These are phyloP conservation scores for Epirrhoe tristata DNA, from an alignment of 2,888 invertebrate species.

Conservation along the genomic window DNA sequence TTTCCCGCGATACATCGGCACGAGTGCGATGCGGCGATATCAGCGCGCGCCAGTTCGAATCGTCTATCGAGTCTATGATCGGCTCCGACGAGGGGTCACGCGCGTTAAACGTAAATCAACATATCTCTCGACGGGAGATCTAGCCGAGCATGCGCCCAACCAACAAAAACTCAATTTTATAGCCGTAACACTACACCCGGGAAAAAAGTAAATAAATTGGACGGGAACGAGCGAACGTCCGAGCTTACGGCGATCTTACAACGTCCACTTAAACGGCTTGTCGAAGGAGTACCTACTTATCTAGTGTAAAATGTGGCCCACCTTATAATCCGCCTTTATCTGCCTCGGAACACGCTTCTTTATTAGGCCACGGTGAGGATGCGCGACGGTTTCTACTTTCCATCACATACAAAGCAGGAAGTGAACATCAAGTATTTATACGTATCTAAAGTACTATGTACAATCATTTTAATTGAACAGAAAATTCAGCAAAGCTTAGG, in stretches of 20 bases:
- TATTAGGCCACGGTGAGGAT: constrained; percentile 34
- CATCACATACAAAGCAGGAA: constrained; percentile 23
- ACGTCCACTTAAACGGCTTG: constrained; percentile 55
- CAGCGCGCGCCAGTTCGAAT: constrained; percentile 79
- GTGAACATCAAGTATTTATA: neutral
- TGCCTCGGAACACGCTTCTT: constrained; percentile 38
- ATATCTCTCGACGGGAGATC: constrained; percentile 85
- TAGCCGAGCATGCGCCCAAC: constrained; percentile 76
- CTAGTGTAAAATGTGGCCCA: constrained; percentile 44
- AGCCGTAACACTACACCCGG: constrained; percentile 80
- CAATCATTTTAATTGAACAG: constrained; percentile 14
- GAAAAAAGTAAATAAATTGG: constrained; percentile 81
- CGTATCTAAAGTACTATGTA: neutral
- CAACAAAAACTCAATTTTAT: constrained; percentile 83
- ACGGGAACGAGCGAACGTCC: constrained; percentile 72
- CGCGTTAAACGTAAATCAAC: constrained; percentile 85
- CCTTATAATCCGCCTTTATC: constrained; percentile 39
- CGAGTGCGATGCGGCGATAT: constrained; percentile 83
- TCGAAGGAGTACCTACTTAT: constrained; percentile 50
- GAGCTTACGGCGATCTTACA: constrained; percentile 57
- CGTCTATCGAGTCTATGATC: constrained; percentile 84
- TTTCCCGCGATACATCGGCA: constrained; percentile 82
- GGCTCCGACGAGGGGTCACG: constrained; percentile 82
- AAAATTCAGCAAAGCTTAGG: constrained; percentile 7
- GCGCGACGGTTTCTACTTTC: constrained; percentile 33